phyloP scores from a whole-genome alignment of 2,888 invertebrate species.

The Orthonevra nobilis region DNA sequence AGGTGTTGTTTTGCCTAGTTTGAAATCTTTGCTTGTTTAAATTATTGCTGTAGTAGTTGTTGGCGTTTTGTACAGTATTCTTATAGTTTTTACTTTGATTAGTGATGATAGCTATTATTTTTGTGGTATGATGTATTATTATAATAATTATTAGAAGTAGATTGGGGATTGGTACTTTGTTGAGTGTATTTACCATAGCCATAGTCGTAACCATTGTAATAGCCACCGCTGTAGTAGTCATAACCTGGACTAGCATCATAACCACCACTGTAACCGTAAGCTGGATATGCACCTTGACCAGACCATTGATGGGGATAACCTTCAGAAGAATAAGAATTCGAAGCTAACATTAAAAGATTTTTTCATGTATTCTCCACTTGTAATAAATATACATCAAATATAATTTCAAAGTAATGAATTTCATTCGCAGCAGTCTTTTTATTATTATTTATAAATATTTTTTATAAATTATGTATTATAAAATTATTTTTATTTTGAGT shows the following conservation, averaged over 20 bases:
- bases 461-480: too few relatives aligned
- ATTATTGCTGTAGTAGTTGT: conserved; percentile 65
- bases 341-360: conserved; percentile 35
- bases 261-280: conserved; percentile 85
- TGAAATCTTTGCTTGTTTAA: conserved; percentile 65
- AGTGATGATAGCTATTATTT: conserved; percentile 79
- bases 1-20: conserved; percentile 60
- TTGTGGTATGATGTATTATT: conserved; percentile 78
- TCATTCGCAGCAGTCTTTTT: conserved; percentile 19
- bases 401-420: conserved; percentile 46
- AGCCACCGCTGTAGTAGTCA: conserved; percentile 86
- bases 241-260: conserved; percentile 84
- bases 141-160: conserved; percentile 77
- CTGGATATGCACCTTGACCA: conserved; percentile 84
- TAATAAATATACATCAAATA: conserved; percentile 31
- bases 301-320: conserved; percentile 80
- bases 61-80: conserved; percentile 69
- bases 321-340: conserved; percentile 65
- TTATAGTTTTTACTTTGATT: conserved; percentile 71
- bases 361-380: conserved; percentile 51
- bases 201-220: conserved; percentile 85
- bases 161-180: conserved; percentile 78
- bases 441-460: not conserved
- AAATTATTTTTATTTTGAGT: too few relatives aligned
- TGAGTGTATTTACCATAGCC: conserved; percentile 81